Percentiles rank a stretch among this genome's conserved stretches.
These are phyloP conservation scores for Pyrochroa serraticornis DNA, from an alignment of 2,888 invertebrate genomes.

Conservation along the genomic window DNA sequence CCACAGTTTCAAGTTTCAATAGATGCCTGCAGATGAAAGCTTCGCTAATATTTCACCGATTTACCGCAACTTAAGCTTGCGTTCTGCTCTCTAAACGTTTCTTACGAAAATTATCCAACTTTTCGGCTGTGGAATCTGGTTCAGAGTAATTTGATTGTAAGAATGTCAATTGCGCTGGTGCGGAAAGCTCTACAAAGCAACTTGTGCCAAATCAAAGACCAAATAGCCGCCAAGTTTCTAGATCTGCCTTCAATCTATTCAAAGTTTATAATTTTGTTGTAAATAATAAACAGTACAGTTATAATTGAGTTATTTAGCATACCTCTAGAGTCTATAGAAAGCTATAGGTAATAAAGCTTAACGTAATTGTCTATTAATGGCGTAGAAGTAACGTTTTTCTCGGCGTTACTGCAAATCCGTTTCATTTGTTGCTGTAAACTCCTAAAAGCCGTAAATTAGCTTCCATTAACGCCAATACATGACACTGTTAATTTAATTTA, in stretches of 20 bases:
- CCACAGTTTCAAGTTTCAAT: constrained; percentile 49
- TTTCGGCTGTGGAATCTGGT: constrained; percentile 17
- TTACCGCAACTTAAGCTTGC: constrained; percentile 42
- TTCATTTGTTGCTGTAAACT: neutral
- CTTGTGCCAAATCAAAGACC: constrained; percentile 1
- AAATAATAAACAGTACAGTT: too few relatives aligned
- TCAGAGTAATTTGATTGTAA: constrained; percentile 29
- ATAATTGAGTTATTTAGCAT: too few relatives aligned
- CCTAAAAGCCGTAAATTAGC: constrained; percentile 1
- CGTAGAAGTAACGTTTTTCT: too few relatives aligned
- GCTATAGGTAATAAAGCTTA: too few relatives aligned
- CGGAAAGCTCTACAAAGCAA: neutral
- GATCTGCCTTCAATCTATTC: neutral
- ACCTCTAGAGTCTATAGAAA: too few relatives aligned
- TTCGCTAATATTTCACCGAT: constrained; percentile 49
- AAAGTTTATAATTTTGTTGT: neutral
- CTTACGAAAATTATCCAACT: constrained; percentile 29
- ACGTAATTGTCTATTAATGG: too few relatives aligned
- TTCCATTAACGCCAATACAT: constrained; percentile 6
- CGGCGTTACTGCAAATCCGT: too few relatives aligned
- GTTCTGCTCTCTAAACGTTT: constrained; percentile 27
- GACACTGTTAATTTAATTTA: constrained; percentile 5
- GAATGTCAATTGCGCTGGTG: constrained; percentile 2
- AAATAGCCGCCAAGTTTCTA: neutral
- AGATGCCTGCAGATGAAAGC: constrained; percentile 48